A percentile compares a stretch with the other conserved stretches of the same genome.
Evolutionary conservation across 1,140 invertebrate species (phyloP).

Genomic region (Lordiphosa mommai): DNA sequence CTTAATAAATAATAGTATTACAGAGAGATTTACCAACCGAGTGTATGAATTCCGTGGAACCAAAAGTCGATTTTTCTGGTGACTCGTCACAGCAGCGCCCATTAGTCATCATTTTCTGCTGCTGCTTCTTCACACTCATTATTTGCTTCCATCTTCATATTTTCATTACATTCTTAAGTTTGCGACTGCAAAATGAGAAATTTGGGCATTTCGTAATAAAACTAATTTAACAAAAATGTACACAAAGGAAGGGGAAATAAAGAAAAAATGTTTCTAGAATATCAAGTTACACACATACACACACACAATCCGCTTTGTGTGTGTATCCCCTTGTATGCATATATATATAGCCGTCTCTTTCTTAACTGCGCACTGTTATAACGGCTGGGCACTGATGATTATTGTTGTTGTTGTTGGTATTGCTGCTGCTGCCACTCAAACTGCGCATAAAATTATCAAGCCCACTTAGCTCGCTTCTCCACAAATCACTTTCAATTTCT

Average conservation of each 20-base stretch:
- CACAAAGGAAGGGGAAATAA: slow-evolving; percentile 35
- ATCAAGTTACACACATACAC: slow-evolving; percentile 18
- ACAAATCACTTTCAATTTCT: slow-evolving; percentile 62
- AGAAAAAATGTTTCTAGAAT: slow-evolving; percentile 29
- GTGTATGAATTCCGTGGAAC: slow-evolving; percentile 56
- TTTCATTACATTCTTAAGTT: slow-evolving; percentile 66
- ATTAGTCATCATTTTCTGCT: slow-evolving; percentile 43
- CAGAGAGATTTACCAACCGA: slow-evolving; percentile 64
- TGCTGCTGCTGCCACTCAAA: slow-evolving; percentile 55
- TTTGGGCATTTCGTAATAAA: slow-evolving; percentile 74
- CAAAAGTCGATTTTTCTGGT: slow-evolving; percentile 45
- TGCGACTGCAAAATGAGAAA: slow-evolving; percentile 79
- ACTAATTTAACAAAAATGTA: slow-evolving; percentile 64
- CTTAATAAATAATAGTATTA: slow-evolving; percentile 42
- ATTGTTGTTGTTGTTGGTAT: slow-evolving; percentile 12
- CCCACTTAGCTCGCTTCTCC: slow-evolving; percentile 75
- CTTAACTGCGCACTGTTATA: slow-evolving; percentile 57
- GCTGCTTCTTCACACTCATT: slow-evolving; percentile 57
- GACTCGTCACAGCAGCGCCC: slow-evolving; percentile 50
- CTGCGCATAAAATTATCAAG: slow-evolving; percentile 75
- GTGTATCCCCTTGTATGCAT: not conserved
- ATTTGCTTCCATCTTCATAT: slow-evolving; percentile 49
- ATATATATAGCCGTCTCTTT: slow-evolving; percentile 49
- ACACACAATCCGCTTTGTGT: slow-evolving; percentile 4
- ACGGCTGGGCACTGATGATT: slow-evolving; percentile 7